Conservation (phyloP, 1,140 invertebrate species). For the Drosophila kanapiae region DNA sequence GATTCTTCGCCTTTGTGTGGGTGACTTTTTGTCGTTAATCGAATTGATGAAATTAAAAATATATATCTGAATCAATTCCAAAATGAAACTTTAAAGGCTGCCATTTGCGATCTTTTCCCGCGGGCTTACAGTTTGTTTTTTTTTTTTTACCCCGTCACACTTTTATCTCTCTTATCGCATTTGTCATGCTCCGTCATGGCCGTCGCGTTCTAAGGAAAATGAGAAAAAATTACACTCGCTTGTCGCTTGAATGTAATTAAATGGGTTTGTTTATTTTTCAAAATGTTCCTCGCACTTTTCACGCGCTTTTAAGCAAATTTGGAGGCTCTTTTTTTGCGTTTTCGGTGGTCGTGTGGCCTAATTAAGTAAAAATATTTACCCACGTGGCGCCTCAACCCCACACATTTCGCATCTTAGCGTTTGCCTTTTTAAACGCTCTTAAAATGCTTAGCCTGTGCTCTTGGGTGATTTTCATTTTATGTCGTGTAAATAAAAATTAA, state of each 20-base stretch:
- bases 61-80: constrained; percentile 20
- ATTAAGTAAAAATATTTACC: constrained; percentile 79
- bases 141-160: not conserved
- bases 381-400: constrained; percentile 19
- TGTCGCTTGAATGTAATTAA: constrained; percentile 65
- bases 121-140: not conserved
- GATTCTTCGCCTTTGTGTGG: constrained; percentile 40
- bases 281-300: constrained; percentile 73
- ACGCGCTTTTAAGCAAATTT: constrained; percentile 70
- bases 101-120: too few species aligned
- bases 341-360: constrained; percentile 50
- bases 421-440: constrained; percentile 56
- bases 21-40: constrained; percentile 41
- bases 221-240: not conserved
- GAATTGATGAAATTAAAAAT: constrained; percentile 67
- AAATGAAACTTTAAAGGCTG: constrained; percentile 34
- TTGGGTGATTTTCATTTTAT: constrained; percentile 29
- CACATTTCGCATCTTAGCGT: constrained; percentile 30
- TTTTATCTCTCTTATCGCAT: constrained; percentile 10
- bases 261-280: constrained; percentile 77
- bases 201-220: not conserved
- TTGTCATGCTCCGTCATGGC: not conserved
- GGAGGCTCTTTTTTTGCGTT: constrained; percentile 24
- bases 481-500: constrained; percentile 74
- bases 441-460: constrained; percentile 30